Conservation (phyloP, 2,888 invertebrate species). For the Belgica antarctica region DNA sequence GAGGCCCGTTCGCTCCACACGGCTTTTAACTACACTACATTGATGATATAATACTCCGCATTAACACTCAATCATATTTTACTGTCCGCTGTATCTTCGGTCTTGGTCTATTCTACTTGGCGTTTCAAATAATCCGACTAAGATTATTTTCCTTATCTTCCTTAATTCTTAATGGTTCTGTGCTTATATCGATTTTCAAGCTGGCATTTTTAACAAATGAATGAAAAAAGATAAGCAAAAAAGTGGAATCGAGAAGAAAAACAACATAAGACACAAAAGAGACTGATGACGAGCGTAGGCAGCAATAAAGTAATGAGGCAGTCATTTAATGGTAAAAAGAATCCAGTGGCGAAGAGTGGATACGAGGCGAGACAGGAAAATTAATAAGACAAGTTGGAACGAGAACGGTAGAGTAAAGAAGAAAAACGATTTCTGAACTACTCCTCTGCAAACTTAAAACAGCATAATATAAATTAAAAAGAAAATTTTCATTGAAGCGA, state of each 20-base stretch:
- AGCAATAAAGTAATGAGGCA: slow-evolving; percentile 12
- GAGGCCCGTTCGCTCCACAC: too few relatives aligned
- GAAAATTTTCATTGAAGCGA: slow-evolving; percentile 6
- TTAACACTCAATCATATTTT: slow-evolving; percentile 38
- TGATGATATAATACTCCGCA: too few relatives aligned
- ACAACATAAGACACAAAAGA: background rate
- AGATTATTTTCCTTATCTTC: slow-evolving; percentile 8
- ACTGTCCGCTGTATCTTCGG: too few relatives aligned
- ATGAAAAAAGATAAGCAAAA: background rate
- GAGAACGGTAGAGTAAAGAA: background rate
- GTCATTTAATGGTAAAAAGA: too few relatives aligned
- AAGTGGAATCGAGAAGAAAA: background rate
- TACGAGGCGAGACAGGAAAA: background rate
- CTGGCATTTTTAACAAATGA: slow-evolving; percentile 10
- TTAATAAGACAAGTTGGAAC: too few relatives aligned
- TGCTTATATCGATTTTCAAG: slow-evolving; percentile 37
- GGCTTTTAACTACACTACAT: too few relatives aligned
- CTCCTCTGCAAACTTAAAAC: background rate
- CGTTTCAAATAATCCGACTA: slow-evolving; percentile 1
- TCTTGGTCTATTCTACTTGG: background rate
- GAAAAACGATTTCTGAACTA: background rate
- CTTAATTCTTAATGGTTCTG: slow-evolving; percentile 28
- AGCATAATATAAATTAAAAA: slow-evolving; percentile 27
- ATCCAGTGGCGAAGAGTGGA: background rate
- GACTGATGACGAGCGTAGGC: background rate